phyloP scores from a whole-genome alignment of 1,140 invertebrate species.

The Megathymus violae region DNA sequence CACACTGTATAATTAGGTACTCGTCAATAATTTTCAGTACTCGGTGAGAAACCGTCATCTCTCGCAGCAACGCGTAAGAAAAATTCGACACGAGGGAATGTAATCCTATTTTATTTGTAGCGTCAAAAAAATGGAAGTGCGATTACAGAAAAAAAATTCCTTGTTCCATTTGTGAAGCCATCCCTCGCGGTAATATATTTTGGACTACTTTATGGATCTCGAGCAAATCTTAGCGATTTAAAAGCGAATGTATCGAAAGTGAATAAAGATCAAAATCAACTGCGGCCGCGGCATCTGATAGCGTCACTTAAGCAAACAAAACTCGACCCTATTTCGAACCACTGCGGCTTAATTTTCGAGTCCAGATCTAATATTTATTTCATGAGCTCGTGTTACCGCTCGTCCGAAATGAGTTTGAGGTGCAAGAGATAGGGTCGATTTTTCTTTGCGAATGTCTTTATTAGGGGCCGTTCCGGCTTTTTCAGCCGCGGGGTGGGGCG shows the following conservation, averaged over 20 bases:
- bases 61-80: no score
- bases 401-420: conserved; percentile 23
- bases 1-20: no score
- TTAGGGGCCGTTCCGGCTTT: conserved; percentile 55
- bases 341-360: conserved; percentile 6
- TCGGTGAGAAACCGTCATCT: no score
- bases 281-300: not conserved
- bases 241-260: not conserved
- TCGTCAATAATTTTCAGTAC: no score
- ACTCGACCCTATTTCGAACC: conserved; percentile 14
- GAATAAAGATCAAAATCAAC: not conserved
- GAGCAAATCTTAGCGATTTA: not conserved
- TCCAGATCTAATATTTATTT: conserved; percentile 22
- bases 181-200: conserved; percentile 27
- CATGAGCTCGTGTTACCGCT: conserved; percentile 15
- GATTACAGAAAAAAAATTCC: conserved; percentile 21
- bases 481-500: conserved; percentile 45
- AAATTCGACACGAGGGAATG: not conserved
- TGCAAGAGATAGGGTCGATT: conserved; percentile 33
- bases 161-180: conserved; percentile 24
- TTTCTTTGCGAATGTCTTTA: conserved; percentile 45
- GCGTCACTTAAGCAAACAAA: conserved; percentile 2
- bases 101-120: conserved; percentile 11
- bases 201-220: conserved; percentile 12
- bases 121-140: conserved; percentile 21